These are phyloP conservation scores for Cheilosia scutellata DNA, from an alignment of 2,888 invertebrate species.

Conservation along the genomic window DNA sequence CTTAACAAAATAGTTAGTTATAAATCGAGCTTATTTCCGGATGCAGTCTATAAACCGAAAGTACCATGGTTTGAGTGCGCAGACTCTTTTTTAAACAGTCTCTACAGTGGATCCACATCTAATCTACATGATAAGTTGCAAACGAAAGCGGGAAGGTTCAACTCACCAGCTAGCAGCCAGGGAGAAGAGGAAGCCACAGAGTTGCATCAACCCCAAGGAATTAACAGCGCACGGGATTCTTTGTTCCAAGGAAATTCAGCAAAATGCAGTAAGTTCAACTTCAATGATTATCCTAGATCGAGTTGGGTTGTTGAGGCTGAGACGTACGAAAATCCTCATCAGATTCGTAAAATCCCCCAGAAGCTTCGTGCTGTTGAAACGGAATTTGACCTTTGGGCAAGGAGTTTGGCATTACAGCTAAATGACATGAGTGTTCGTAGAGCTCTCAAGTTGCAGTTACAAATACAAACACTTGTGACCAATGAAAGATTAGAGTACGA, in stretches of 20 bases:
- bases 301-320: neutral
- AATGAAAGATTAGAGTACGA: neutral
- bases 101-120: neutral
- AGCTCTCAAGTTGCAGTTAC: neutral
- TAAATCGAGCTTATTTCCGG: neutral
- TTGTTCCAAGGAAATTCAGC: neutral
- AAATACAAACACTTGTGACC: constrained; percentile 1
- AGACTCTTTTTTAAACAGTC: neutral
- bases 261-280: neutral
- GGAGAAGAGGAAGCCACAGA: too few relatives aligned
- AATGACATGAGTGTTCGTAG: neutral
- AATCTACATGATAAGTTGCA: neutral
- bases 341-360: neutral
- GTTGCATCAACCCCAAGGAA: too few relatives aligned
- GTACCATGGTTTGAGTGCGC: neutral
- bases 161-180: neutral
- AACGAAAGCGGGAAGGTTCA: neutral
- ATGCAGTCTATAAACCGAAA: neutral
- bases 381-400: constrained; percentile 1
- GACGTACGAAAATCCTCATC: neutral
- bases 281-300: too few relatives aligned
- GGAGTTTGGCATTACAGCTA: neutral
- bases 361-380: neutral
- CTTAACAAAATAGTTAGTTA: neutral
- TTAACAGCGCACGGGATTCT: neutral